Evolutionary conservation across 2,888 invertebrate species (phyloP).

Genomic region (Stegophylla sp.): DNA sequence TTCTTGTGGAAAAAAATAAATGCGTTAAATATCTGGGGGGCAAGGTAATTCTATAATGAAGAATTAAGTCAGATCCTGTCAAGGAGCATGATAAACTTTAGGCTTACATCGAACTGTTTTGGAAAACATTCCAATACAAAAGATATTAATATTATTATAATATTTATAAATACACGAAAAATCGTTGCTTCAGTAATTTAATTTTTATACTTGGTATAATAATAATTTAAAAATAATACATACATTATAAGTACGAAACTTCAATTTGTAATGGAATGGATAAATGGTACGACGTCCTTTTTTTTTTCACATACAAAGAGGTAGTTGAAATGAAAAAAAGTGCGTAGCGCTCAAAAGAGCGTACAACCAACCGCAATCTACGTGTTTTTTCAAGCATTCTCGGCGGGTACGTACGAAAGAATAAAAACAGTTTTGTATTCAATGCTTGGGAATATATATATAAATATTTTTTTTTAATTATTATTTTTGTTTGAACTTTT

Average conservation of each 20-base stretch:
- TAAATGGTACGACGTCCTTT: background rate
- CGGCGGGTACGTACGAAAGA: background rate
- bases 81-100: no score
- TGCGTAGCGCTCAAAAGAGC: background rate
- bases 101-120: no score
- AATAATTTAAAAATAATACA: background rate
- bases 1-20: no score
- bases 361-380: background rate
- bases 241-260: background rate
- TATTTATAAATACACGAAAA: no score
- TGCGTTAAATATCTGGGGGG: no score
- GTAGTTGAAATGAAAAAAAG: background rate
- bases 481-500: conserved; percentile 33
- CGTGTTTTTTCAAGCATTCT: background rate
- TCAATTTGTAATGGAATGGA: background rate
- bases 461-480: conserved; percentile 23
- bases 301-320: background rate
- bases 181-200: no score
- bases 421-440: conserved; percentile 25
- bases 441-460: background rate
- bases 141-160: no score
- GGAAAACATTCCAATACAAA: no score
- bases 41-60: no score
- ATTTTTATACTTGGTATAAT: no score
- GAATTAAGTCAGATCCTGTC: no score